Evolutionary conservation across 1,140 invertebrate species (phyloP).

Genomic region (Myzus persicae): DNA sequence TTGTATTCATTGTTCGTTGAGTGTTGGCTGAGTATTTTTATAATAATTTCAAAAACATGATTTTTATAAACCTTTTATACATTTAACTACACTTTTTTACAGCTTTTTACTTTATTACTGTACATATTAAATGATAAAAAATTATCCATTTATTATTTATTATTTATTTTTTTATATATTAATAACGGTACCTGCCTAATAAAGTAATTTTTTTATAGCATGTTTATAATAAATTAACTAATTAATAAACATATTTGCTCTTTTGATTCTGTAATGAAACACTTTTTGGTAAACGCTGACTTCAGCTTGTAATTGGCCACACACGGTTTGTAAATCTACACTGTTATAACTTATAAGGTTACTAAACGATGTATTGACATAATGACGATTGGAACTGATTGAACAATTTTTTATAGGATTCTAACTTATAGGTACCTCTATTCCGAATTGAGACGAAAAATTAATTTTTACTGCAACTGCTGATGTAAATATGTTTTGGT

Average conservation of each 20-base stretch:
- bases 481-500: neutral
- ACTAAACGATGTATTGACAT: neutral
- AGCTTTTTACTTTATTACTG: too few species aligned
- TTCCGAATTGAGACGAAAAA: neutral
- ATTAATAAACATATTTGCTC: neutral
- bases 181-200: neutral
- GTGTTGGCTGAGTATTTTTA: neutral
- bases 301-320: slow-evolving; percentile 1
- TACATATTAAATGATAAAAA: neutral
- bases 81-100: neutral
- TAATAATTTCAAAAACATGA: neutral
- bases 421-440: neutral
- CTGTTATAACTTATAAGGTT: neutral
- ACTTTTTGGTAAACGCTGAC: slow-evolving; percentile 15
- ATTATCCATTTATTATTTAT: neutral
- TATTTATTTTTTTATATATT: neutral
- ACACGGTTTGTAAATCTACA: slow-evolving; percentile 7
- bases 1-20: neutral
- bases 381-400: neutral
- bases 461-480: neutral
- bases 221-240: neutral
- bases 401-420: neutral
- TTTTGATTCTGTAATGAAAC: slow-evolving; percentile 33
- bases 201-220: neutral
- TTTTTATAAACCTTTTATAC: neutral